phyloP scores from a whole-genome alignment of 2,888 invertebrate genomes.

The Epistrophe grossulariae region DNA sequence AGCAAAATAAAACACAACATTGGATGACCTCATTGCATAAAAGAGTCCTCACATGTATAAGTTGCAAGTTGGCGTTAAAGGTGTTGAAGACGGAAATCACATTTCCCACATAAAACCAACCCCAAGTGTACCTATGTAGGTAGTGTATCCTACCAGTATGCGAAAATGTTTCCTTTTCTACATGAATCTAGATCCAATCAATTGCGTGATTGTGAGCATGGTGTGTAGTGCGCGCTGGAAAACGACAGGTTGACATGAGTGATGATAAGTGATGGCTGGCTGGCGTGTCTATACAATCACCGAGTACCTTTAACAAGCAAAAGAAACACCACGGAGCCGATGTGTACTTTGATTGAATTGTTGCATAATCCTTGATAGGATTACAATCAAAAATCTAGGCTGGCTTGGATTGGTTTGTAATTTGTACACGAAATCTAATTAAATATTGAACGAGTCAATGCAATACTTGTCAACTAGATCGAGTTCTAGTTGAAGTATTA shows the following conservation, averaged over 20 bases:
- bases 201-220: slow-evolving; percentile 53
- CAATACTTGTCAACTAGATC: not conserved
- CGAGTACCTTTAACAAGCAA: not conserved
- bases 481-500: not conserved
- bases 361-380: not conserved
- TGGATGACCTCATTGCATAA: slow-evolving; percentile 6
- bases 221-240: slow-evolving; percentile 22
- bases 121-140: no score
- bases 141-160: not conserved
- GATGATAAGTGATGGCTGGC: slow-evolving; percentile 13
- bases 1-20: slow-evolving; percentile 7
- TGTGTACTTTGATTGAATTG: not conserved
- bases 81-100: slow-evolving; percentile 3
- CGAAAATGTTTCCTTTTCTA: slow-evolving; percentile 23
- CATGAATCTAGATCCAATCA: slow-evolving; percentile 53
- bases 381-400: not conserved
- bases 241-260: slow-evolving; percentile 46
- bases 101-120: not conserved
- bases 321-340: not conserved
- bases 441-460: not conserved
- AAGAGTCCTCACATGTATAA: not conserved
- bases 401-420: no score
- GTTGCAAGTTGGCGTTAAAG: not conserved
- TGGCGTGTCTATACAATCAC: slow-evolving; percentile 3
- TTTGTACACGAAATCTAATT: not conserved